Conservation (phyloP, 2,888 invertebrate genomes). For the Cremastinae sp. region DNA sequence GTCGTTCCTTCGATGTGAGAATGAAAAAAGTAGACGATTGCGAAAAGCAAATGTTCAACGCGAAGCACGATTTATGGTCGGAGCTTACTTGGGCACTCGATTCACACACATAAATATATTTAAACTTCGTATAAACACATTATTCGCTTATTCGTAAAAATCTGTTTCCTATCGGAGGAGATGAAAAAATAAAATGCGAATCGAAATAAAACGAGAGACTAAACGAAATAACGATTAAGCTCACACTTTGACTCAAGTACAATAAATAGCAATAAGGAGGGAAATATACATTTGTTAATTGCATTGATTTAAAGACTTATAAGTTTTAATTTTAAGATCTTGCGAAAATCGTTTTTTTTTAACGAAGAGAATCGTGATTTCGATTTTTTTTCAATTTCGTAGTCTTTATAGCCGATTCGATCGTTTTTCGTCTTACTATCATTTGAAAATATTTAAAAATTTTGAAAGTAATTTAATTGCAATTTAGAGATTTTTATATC, state of each 20-base stretch:
- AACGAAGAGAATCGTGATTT: background rate
- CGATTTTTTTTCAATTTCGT: background rate
- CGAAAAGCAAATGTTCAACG: background rate
- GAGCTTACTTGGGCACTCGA: background rate
- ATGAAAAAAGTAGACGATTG: constrained; percentile 2
- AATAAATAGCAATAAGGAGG: constrained; percentile 68
- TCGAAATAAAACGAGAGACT: constrained; percentile 2
- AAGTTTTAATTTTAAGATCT: constrained; percentile 53
- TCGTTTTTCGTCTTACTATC: too few relatives aligned
- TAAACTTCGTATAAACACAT: constrained; percentile 1
- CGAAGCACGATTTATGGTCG: constrained; percentile 10
- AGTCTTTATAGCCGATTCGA: too few relatives aligned
- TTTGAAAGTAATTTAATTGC: background rate
- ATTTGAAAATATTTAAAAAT: too few relatives aligned
- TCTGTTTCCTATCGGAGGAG: constrained; percentile 37
- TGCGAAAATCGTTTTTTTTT: constrained; percentile 16
- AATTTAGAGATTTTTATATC: background rate
- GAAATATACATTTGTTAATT: constrained; percentile 55
- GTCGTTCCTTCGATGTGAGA: constrained; percentile 17
- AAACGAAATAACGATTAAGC: constrained; percentile 39
- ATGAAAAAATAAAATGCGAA: constrained; percentile 22
- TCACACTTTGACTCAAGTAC: constrained; percentile 63
- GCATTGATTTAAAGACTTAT: constrained; percentile 58
- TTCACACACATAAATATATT: constrained; percentile 10
- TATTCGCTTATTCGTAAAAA: constrained; percentile 40